Evolutionary conservation across 2,888 invertebrate species (phyloP).

Genomic region (Ethmia dodecea): DNA sequence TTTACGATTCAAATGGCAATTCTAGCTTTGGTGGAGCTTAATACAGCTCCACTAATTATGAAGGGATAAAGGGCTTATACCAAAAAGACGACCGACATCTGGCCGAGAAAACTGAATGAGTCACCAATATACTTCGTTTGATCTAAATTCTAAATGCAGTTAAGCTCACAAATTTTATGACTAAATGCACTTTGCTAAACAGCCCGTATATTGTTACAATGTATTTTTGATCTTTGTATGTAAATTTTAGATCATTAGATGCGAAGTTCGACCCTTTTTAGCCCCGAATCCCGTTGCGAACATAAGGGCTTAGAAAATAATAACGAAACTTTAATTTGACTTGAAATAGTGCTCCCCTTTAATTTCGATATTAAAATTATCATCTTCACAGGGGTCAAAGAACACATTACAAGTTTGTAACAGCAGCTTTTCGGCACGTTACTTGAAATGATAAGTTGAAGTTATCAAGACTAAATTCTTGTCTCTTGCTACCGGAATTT

Average conservation of each 20-base stretch:
- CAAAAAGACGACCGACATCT: conserved; percentile 47
- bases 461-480: conserved; percentile 46
- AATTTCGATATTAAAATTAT: conserved; percentile 66
- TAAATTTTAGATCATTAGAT: not conserved
- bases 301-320: conserved; percentile 48
- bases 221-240: conserved; percentile 1
- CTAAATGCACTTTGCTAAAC: conserved; percentile 23
- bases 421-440: conserved; percentile 61
- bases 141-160: conserved; percentile 21
- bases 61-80: conserved; percentile 47
- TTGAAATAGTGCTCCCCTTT: conserved; percentile 60
- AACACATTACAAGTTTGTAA: conserved; percentile 64
- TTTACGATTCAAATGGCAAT: conserved; percentile 65
- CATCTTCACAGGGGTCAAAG: conserved; percentile 62
- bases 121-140: conserved; percentile 23
- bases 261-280: conserved; percentile 5
- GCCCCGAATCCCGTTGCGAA: conserved; percentile 34
- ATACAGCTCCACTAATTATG: conserved; percentile 54
- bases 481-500: conserved; percentile 36
- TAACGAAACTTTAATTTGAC: conserved; percentile 61
- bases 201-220: not conserved
- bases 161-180: conserved; percentile 24
- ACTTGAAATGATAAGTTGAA: conserved; percentile 49
- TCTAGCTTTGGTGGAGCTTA: conserved; percentile 51
- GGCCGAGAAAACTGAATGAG: conserved; percentile 23